Percentiles rank a stretch among this genome's conserved stretches.
These are phyloP conservation scores for Myotis findleyi DNA, from an alignment of 2,797 vertebrate species.

Conservation along the genomic window DNA sequence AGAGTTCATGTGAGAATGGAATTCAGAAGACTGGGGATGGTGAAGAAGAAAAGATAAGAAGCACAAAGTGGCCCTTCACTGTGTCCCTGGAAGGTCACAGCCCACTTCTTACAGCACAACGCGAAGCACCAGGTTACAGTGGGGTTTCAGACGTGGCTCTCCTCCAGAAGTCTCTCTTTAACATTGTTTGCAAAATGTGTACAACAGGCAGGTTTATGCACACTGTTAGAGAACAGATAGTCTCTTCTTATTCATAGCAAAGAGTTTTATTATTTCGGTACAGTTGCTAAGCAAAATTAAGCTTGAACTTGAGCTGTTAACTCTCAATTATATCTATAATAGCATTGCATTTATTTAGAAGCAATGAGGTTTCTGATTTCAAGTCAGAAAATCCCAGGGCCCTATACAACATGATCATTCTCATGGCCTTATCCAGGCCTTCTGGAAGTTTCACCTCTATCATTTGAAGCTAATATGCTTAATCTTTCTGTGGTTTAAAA, in stretches of 20 bases:
- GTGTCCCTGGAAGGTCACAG: slow-evolving; percentile 60
- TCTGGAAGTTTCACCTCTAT: not conserved
- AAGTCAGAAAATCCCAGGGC: not conserved
- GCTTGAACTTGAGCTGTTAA: slow-evolving; percentile 22
- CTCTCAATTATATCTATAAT: slow-evolving; percentile 1
- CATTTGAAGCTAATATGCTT: not conserved
- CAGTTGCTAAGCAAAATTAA: slow-evolving; percentile 57
- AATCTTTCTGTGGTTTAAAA: not conserved
- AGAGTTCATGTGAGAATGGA: slow-evolving; percentile 66
- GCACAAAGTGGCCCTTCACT: slow-evolving; percentile 36
- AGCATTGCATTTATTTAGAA: slow-evolving; percentile 38
- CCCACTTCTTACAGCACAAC: slow-evolving; percentile 10
- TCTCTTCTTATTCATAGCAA: slow-evolving; percentile 45
- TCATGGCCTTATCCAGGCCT: not conserved
- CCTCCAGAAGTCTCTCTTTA: slow-evolving; percentile 15
- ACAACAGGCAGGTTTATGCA: slow-evolving; percentile 47
- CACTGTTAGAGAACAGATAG: slow-evolving; percentile 4
- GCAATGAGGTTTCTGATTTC: slow-evolving; percentile 32
- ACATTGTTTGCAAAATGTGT: slow-evolving; percentile 38
- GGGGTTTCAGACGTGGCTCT: slow-evolving; percentile 53
- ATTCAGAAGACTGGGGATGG: slow-evolving; percentile 63
- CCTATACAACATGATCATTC: not conserved
- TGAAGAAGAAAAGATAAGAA: slow-evolving; percentile 32
- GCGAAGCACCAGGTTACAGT: slow-evolving; percentile 25
- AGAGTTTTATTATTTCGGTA: slow-evolving; percentile 56